Base-by-base conservation (phyloP, 2,113 vertebrate species). In the Buteo buteo region DNA sequence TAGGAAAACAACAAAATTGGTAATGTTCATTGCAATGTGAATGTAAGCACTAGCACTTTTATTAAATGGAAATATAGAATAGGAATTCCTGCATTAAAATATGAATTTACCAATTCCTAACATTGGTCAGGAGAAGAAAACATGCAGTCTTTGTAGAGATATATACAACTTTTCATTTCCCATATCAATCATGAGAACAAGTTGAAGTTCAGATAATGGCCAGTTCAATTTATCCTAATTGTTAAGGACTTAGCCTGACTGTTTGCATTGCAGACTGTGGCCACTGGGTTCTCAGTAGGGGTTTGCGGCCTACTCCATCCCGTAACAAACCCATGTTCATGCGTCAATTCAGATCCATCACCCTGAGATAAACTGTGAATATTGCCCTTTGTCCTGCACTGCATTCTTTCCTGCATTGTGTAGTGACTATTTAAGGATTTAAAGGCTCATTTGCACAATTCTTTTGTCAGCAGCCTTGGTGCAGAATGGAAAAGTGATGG, bases 371-470 rank as follows among this genome's bases (percentile, higher is more conserved):
- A 98, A 98, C 98, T 98, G 98, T 98, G 98, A 99, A 98, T 98
- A 98, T 98, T 98, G 98, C 97, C 98, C 98, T 99, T 99, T 99
- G 99, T 99, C 98, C 98, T 67, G 65, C 16, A 22, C 95, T 85
- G 96, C 99, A 99, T 99, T 99, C 99, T 99, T 99, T 98, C 98
- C 97, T 98, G 98, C 98, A 99, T 99, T 99, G 99, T 99, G 98
- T 98, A 93, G 98, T 96, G 98, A 99, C 99, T 99, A 99, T 99
- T 99, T 99, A 99, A 98, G 98, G 98, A 99, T 99, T 99, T 99
- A 99, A 99, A 99, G 99, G 98, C 99, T 99, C 99, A 99, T 99
- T 99, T 99, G 99, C 99, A 99, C 99, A 99, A 99, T 99, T 99
- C 98, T 98, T 99, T 99, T 99, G 99, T 99, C 99, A 98, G 99